Percentiles rank a stretch among this genome's conserved stretches.
phyloP scores from a whole-genome alignment of 2,797 vertebrate genomes.

The Fistularia commersonii region DNA sequence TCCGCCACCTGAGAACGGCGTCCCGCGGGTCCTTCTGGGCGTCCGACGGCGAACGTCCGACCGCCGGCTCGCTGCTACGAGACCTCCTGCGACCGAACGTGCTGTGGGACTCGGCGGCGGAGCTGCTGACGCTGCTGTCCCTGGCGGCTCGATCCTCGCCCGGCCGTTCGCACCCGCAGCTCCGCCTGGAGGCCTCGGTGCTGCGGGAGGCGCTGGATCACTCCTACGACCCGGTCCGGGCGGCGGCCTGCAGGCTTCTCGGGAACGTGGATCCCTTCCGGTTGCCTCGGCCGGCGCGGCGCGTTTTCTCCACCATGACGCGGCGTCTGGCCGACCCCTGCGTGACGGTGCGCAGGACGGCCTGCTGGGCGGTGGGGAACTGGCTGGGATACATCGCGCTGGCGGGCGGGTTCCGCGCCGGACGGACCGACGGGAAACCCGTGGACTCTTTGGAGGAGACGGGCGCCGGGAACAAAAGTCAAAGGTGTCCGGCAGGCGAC shows the following conservation, averaged over 20 bases:
- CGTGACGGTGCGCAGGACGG: constrained; percentile 55
- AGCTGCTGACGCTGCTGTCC: constrained; percentile 83
- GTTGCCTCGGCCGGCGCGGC: constrained; percentile 18
- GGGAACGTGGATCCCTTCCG: constrained; percentile 70
- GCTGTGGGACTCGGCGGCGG: constrained; percentile 66
- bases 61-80: constrained; percentile 66
- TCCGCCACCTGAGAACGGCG: constrained; percentile 46
- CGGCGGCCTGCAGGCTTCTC: constrained; percentile 80
- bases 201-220: constrained; percentile 76
- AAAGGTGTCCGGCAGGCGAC: neutral
- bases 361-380: constrained; percentile 70
- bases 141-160: constrained; percentile 66
- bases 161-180: constrained; percentile 52
- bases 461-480: constrained; percentile 22
- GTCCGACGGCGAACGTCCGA: constrained; percentile 30
- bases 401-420: constrained; percentile 11
- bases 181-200: constrained; percentile 52
- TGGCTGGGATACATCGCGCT: constrained; percentile 65
- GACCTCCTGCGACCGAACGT: constrained; percentile 60
- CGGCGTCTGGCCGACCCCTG: constrained; percentile 58
- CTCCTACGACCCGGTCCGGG: constrained; percentile 71
- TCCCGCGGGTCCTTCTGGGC: constrained; percentile 56
- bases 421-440: constrained; percentile 7
- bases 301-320: constrained; percentile 60
- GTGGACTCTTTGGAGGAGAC: constrained; percentile 2